Evolutionary conservation across 2,888 invertebrate genomes (phyloP).

Genomic region (Dyspetes luteomarginatus): DNA sequence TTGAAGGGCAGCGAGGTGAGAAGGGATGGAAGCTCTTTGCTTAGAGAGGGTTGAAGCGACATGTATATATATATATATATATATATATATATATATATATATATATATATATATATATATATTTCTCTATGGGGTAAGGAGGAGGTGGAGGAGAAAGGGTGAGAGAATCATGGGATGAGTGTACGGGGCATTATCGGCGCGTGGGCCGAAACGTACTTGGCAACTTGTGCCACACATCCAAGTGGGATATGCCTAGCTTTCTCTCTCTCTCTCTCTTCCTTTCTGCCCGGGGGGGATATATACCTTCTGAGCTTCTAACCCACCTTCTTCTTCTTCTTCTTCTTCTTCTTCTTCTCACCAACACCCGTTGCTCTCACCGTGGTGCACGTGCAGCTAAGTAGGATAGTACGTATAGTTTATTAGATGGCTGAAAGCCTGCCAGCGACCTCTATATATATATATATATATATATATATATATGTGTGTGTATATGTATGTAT

Average conservation of each 20-base stretch:
- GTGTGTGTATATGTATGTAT: too few species aligned
- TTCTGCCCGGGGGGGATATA: too few species aligned
- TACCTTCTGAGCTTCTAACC: constrained; percentile 49
- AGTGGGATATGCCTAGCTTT: constrained; percentile 44
- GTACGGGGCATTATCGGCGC: constrained; percentile 65
- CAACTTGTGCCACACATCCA: constrained; percentile 57
- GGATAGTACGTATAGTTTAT: constrained; percentile 69
- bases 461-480: too few species aligned
- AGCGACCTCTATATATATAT: constrained; percentile 39
- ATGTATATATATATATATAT: constrained; percentile 8
- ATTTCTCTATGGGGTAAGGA: too few species aligned
- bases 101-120: too few species aligned
- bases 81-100: too few species aligned
- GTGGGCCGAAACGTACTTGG: constrained; percentile 62
- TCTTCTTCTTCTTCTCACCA: neutral
- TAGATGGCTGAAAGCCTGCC: constrained; percentile 67
- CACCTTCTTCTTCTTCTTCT: constrained; percentile 13
- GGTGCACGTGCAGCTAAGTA: constrained; percentile 68
- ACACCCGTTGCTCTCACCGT: constrained; percentile 29
- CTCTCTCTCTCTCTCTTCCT: too few species aligned
- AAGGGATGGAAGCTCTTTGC: too few species aligned
- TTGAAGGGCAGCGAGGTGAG: constrained; percentile 35
- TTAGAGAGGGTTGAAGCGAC: too few species aligned
- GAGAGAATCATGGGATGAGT: constrained; percentile 22
- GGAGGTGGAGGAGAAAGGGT: constrained; percentile 11